Evolutionary conservation across 2,888 invertebrate genomes (phyloP), one percentile per base, ranked within the genome.

Genomic region (Athetis lepigone): DNA sequence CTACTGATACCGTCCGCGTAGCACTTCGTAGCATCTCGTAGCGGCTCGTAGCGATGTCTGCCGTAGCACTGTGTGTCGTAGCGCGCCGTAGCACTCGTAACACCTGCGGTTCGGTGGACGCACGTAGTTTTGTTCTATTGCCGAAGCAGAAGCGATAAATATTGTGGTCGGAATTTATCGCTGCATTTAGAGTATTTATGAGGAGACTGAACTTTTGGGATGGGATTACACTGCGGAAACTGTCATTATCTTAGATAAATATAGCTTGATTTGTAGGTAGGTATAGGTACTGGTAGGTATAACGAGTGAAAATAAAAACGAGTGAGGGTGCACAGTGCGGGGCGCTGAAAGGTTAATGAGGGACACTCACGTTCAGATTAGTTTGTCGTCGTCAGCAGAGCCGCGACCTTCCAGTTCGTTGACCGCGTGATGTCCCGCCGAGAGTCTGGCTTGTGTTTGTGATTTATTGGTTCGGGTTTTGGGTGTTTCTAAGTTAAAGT

Each of bases 91-190:
- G 23, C 13, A 43, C 23, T 43, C 23, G 56, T 39, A 27, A 27
- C 27, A 18, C 46, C 27, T 18, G 16, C 46, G 46, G 18, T 19
- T 51, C 18, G n/a, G 2, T 16, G 39, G 13, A 36, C 8, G 23
- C 45, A 42, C 23, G 23, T 55, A 45, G 36, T 36, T 23, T 27
- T 43, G 42, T 54, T 54, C 54, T 54, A 8, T 37, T 23, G 37
- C 8, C 23, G 25, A 25, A 18, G 55, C 45, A 45, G 23, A 1
- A 36, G 16, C 16, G 16, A 55, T 43, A 55, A 36, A 55, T 45
- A 45, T 45, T 23, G 50, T 18, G 16, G 23, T 18, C 23, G 23
- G 18, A 37, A 39, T 51, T 37, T 16, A 37, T 37, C 7, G 37
- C 7, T 16, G 16, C 37, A 37, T 37, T 39, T 13, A 51, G 37